A percentile compares a stretch with the other conserved stretches of the same genome.
Evolutionary conservation across 1,140 invertebrate genomes (phyloP).

Genomic region (Achroia grisella): DNA sequence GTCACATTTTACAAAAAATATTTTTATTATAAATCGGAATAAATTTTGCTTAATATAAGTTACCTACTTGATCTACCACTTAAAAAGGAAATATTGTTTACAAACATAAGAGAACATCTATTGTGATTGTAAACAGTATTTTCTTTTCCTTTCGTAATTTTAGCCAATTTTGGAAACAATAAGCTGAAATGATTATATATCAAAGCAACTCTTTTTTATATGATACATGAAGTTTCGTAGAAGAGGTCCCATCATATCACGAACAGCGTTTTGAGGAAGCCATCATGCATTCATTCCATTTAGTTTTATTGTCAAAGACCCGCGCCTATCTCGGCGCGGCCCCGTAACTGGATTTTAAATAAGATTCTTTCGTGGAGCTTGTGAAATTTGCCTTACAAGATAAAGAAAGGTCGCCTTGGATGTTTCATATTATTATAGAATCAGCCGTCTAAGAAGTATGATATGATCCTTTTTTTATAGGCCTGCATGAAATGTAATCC

Average conservation of each 20-base stretch:
- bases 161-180: constrained; percentile 24
- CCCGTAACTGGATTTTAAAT: constrained; percentile 70
- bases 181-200: constrained; percentile 37
- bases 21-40: no score
- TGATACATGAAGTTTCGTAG: constrained; percentile 38
- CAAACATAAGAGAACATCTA: constrained; percentile 14
- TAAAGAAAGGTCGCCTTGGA: constrained; percentile 63
- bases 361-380: constrained; percentile 55
- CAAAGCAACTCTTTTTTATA: constrained; percentile 39
- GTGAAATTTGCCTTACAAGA: constrained; percentile 64
- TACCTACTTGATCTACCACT: no score
- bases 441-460: constrained; percentile 43
- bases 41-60: no score
- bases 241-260: constrained; percentile 51
- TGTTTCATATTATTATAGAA: constrained; percentile 54
- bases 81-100: constrained; percentile 22
- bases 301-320: constrained; percentile 68
- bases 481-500: constrained; percentile 28
- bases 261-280: constrained; percentile 50
- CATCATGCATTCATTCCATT: constrained; percentile 69
- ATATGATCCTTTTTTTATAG: constrained; percentile 51
- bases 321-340: constrained; percentile 56
- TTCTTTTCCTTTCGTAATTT: constrained; percentile 26
- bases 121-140: no score
- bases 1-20: no score